Evolutionary conservation across 2,888 invertebrate species (phyloP).

Genomic region (Lithodes maja): DNA sequence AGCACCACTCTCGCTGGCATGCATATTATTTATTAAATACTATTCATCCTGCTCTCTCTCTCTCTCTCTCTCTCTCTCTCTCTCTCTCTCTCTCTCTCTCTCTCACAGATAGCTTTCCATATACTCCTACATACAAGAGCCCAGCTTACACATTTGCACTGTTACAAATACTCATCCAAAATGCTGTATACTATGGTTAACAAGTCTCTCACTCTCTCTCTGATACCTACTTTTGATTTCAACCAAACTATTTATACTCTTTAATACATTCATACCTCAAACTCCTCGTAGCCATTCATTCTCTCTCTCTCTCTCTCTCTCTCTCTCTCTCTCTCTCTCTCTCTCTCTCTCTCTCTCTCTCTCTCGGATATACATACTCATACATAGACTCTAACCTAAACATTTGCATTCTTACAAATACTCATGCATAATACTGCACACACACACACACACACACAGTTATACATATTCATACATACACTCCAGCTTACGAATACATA

Average conservation of each 20-base stretch:
- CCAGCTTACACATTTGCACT: no score
- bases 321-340: constrained; percentile 32
- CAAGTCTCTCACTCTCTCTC: no score
- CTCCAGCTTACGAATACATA: not conserved
- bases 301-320: constrained; percentile 20
- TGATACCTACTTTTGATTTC: no score
- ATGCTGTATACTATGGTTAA: no score
- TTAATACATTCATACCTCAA: no score
- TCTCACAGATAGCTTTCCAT: not conserved
- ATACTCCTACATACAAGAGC: no score
- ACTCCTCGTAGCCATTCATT: not conserved
- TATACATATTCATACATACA: not conserved
- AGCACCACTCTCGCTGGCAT: not conserved
- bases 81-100: constrained; percentile 15
- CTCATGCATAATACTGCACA: no score
- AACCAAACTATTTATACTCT: no score
- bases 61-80: not conserved
- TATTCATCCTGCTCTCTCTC: not conserved
- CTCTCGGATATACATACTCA: constrained; percentile 12
- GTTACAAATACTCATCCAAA: no score
- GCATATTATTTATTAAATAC: not conserved
- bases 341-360: constrained; percentile 3
- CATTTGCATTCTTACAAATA: not conserved
- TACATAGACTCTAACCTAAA: not conserved
- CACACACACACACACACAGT: no score